Evolutionary conservation across 2,113 vertebrate genomes (phyloP).

Genomic region (Nansenia antarctica): DNA sequence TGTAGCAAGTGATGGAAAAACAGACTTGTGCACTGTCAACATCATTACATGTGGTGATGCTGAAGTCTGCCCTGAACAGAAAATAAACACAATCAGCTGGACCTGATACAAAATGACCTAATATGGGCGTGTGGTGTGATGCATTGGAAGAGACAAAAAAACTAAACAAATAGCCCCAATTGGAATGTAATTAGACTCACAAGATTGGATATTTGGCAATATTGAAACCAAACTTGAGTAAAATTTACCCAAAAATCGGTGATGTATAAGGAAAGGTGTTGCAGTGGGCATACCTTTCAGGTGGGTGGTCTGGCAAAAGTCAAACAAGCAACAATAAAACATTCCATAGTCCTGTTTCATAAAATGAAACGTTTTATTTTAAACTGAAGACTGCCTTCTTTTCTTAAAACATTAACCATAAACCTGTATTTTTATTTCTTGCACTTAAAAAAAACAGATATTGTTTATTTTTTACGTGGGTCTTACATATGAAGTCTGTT

Average conservation of each 20-base stretch:
- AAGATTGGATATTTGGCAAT: conserved; percentile 50
- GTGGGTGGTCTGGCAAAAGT: conserved; percentile 70
- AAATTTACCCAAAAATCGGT: conserved; percentile 50
- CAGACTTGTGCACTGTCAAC: conserved; percentile 91
- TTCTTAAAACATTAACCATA: conserved; percentile 77
- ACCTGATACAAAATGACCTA: conserved; percentile 93
- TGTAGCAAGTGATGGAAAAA: conserved; percentile 96
- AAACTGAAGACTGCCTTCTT: conserved; percentile 79
- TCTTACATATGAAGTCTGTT: conserved; percentile 81
- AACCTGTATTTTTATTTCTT: conserved; percentile 83
- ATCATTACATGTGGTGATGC: conserved; percentile 88
- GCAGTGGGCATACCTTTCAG: conserved; percentile 66
- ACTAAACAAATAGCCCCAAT: conserved; percentile 38
- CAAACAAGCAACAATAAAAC: conserved; percentile 75
- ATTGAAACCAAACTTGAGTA: conserved; percentile 55
- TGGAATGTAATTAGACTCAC: conserved; percentile 63
- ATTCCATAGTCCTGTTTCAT: conserved; percentile 83
- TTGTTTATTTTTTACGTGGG: conserved; percentile 83
- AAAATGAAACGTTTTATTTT: conserved; percentile 80
- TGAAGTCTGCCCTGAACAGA: conserved; percentile 92
- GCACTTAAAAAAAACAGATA: conserved; percentile 83
- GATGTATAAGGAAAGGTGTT: conserved; percentile 34
- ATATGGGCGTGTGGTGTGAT: conserved; percentile 74
- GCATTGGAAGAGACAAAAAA: conserved; percentile 52
- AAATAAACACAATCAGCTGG: conserved; percentile 98